Evolutionary conservation across 2,113 vertebrate species (phyloP).

Genomic region (Stercorarius parasiticus): DNA sequence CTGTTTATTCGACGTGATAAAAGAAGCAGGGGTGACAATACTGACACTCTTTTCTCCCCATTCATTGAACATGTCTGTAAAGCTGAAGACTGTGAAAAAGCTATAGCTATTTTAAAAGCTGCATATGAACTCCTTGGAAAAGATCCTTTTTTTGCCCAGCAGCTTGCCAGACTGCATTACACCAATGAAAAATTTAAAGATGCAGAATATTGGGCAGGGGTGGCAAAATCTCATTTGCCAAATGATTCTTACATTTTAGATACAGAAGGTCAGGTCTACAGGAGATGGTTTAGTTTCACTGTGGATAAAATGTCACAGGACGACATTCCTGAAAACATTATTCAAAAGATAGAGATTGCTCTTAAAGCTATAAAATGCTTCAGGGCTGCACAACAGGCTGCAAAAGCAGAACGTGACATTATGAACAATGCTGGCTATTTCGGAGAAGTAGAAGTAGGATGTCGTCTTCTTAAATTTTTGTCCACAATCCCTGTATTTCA

Average conservation of each 20-base stretch:
- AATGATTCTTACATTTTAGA: slow-evolving; percentile 82
- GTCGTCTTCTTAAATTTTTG: slow-evolving; percentile 74
- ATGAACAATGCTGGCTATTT: slow-evolving; percentile 76
- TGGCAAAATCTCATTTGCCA: slow-evolving; percentile 69
- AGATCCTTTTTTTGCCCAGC: slow-evolving; percentile 81
- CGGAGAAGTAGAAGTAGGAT: slow-evolving; percentile 80
- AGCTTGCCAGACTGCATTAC: slow-evolving; percentile 81
- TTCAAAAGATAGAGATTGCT: slow-evolving; percentile 70
- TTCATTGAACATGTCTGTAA: slow-evolving; percentile 78
- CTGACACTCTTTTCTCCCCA: slow-evolving; percentile 79
- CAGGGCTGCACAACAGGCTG: slow-evolving; percentile 72
- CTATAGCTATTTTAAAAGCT: slow-evolving; percentile 72
- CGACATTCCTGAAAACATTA: slow-evolving; percentile 34
- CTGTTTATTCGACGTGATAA: slow-evolving; percentile 77
- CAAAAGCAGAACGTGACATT: slow-evolving; percentile 64
- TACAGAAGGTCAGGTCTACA: slow-evolving; percentile 85
- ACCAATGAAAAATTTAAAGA: slow-evolving; percentile 78
- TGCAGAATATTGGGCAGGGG: slow-evolving; percentile 75
- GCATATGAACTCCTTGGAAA: slow-evolving; percentile 74
- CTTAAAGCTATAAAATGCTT: slow-evolving; percentile 82
- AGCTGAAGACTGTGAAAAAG: slow-evolving; percentile 63
- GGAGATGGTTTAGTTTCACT: slow-evolving; percentile 74
- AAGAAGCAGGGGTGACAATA: slow-evolving; percentile 77
- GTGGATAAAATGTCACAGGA: slow-evolving; percentile 53
- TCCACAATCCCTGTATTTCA: slow-evolving; percentile 70